Evolutionary conservation across 2,797 vertebrate species (phyloP), one percentile per base, ranked within the genome.

Genomic region (Nasua narica): DNA sequence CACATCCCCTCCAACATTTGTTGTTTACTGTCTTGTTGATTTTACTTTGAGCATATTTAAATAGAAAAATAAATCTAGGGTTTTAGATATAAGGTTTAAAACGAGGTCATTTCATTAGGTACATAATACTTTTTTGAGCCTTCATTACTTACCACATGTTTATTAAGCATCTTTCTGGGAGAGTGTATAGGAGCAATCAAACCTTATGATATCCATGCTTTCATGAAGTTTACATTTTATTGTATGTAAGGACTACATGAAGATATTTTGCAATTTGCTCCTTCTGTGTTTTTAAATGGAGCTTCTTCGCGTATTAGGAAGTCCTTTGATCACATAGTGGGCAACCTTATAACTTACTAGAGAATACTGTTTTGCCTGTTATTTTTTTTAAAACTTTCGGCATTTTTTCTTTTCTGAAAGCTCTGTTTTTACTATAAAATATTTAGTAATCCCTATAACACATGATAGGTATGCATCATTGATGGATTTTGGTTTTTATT

Each of bases 351-450:
- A 43, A 18, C 29, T 85, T 21, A 48, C n/a, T 40, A 40, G 15
- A 13, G 81, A 93, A 52, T 35, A 95, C 2, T 2, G 0, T 1
- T 65, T 83, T 52, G 79, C 23, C 11, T 50, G 29, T 43, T 92
- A 14, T 65, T 7, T 2, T 2, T 43, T 72, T 92, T 65, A 4
- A 84, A 82, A 56, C 65, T 82, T 90, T 78, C 18, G 56, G 12
- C 10, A 32, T 74, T 83, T 97, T 32, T 54, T 95, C 67, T 58
- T 83, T 56, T 88, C 74, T n/a, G 3, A 21, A 77, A 62, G 46
- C 46, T 2, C 58, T 88, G 29, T 52, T 96, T 95, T 95, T 69
- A 46, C 43, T 79, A 32, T 95, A 62, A 96, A 15, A 72, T 76
- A 46, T 50, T 88, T 29, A 32, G 27, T 32, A 43, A 18, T 43